phyloP scores from a whole-genome alignment of 2,797 vertebrate species.

The Propithecus perrieri region DNA sequence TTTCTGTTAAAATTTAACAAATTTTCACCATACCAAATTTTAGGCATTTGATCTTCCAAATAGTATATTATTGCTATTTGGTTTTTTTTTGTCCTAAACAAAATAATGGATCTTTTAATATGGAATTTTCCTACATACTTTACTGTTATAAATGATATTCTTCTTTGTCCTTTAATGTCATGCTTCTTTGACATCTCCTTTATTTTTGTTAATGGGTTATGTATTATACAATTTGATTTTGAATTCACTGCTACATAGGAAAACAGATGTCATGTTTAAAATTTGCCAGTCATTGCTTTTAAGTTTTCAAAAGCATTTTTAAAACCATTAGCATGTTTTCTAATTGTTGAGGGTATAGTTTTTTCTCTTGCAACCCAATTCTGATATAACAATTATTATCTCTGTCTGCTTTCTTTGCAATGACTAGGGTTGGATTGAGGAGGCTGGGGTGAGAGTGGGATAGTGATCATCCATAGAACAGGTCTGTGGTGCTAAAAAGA shows the following conservation, averaged over 20 bases:
- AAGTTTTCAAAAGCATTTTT: not conserved
- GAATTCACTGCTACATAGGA: not conserved
- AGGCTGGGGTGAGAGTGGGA: not conserved
- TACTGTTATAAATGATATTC: not conserved
- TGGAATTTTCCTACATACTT: not conserved
- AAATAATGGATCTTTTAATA: not conserved
- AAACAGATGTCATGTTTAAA: not conserved
- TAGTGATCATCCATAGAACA: not conserved
- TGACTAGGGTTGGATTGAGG: not conserved
- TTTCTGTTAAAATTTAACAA: constrained; percentile 2
- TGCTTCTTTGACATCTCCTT: not conserved
- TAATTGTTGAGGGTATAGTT: not conserved
- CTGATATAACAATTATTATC: not conserved
- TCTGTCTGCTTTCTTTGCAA: not conserved
- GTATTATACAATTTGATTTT: not conserved
- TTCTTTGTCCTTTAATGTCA: not conserved
- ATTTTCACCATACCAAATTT: not conserved
- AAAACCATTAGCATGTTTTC: not conserved
- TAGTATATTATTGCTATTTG: not conserved
- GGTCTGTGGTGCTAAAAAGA: not conserved
- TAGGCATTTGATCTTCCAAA: not conserved
- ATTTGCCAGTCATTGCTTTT: not conserved
- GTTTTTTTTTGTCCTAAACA: not conserved
- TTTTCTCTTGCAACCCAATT: not conserved
- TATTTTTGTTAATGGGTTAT: not conserved